phyloP scores from a whole-genome alignment of 2,888 invertebrate species.

The Poecilus cupreus region DNA sequence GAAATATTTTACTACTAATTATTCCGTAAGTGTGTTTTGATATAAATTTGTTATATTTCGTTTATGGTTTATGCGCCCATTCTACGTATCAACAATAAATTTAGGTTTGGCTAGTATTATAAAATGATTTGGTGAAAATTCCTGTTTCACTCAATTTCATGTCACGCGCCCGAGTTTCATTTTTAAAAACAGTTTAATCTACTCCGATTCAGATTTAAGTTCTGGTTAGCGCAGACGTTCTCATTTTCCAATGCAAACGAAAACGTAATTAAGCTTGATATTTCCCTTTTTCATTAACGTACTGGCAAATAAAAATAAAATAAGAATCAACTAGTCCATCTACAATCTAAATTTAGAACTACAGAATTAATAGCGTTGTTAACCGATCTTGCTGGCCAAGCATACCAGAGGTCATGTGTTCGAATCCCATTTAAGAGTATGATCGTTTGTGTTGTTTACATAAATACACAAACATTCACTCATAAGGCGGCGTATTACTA shows the following conservation, averaged over 20 bases:
- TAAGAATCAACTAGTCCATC: slow-evolving; percentile 8
- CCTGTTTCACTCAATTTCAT: not conserved
- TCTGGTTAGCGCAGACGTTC: slow-evolving; percentile 5
- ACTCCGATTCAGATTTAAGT: slow-evolving; percentile 17
- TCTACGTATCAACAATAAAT: too few relatives aligned
- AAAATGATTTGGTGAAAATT: not conserved
- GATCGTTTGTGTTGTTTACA: too few relatives aligned
- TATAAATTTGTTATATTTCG: too few relatives aligned
- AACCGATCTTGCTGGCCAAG: too few relatives aligned
- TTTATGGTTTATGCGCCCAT: too few relatives aligned
- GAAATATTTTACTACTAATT: too few relatives aligned
- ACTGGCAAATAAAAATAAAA: slow-evolving; percentile 22
- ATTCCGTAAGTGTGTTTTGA: too few relatives aligned
- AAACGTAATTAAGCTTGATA: slow-evolving; percentile 34
- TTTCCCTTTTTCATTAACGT: slow-evolving; percentile 11
- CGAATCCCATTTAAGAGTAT: too few relatives aligned
- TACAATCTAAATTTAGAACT: not conserved
- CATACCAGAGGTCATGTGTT: too few relatives aligned
- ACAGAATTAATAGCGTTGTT: not conserved
- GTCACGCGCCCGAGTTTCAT: not conserved
- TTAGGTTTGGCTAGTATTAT: not conserved
- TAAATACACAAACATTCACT: too few relatives aligned
- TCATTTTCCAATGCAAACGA: slow-evolving; percentile 23
- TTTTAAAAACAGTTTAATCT: slow-evolving; percentile 34
- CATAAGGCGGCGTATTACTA: too few relatives aligned